Evolutionary conservation across 2,797 vertebrate species (phyloP).

Genomic region (Pogoniulus pusillus): DNA sequence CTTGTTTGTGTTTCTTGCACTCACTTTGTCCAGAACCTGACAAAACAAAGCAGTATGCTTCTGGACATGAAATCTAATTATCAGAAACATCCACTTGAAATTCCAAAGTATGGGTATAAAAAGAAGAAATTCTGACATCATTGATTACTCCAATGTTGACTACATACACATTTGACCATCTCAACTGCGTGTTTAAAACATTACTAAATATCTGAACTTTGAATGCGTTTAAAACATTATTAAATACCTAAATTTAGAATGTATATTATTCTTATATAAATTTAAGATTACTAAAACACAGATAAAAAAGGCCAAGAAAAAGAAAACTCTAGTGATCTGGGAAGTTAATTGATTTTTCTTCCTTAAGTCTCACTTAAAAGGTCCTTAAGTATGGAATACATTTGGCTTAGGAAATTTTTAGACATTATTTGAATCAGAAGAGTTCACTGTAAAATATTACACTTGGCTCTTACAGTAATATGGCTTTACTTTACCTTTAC

Average conservation of each 20-base stretch:
- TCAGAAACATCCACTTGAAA: background rate
- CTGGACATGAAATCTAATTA: background rate
- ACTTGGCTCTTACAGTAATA: background rate
- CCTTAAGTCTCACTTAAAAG: background rate
- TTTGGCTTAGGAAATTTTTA: background rate
- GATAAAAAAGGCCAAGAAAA: background rate
- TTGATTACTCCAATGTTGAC: background rate
- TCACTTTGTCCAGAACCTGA: background rate
- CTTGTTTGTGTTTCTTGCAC: background rate
- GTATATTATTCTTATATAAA: background rate
- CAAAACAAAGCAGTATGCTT: background rate
- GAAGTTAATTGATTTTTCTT: background rate
- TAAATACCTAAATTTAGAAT: background rate
- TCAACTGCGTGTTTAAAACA: background rate
- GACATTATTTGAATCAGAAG: background rate
- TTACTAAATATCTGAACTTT: background rate
- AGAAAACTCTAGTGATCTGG: background rate
- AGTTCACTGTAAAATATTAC: background rate
- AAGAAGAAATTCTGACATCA: background rate
- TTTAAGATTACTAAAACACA: background rate
- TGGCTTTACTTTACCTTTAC: background rate
- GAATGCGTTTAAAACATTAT: background rate
- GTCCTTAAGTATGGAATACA: background rate
- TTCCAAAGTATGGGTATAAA: background rate
- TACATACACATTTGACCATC: accelerated